Evolutionary conservation across 2,113 vertebrate genomes (phyloP).

Genomic region (Takifugu flavidus): DNA sequence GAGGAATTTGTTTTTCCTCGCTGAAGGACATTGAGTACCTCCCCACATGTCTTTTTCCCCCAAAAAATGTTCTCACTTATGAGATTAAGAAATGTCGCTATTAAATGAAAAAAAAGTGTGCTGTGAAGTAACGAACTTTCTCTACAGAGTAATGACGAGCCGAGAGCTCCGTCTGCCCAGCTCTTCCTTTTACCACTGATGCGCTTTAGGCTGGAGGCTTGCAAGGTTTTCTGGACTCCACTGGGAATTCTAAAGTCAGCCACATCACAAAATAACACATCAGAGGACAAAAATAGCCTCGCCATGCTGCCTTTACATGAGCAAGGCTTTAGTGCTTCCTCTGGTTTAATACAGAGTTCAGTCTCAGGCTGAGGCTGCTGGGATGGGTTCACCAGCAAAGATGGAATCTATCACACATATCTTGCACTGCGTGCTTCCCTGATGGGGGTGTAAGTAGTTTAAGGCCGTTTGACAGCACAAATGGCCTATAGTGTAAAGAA

Average conservation of each 20-base stretch:
- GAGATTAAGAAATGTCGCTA: neutral
- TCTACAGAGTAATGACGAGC: neutral
- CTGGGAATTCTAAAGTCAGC: slow-evolving; percentile 21
- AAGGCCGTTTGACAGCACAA: too few relatives aligned
- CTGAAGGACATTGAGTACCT: slow-evolving; percentile 18
- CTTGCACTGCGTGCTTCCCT: too few relatives aligned
- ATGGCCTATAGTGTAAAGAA: neutral
- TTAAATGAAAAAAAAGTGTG: neutral
- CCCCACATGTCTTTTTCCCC: neutral
- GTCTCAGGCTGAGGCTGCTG: slow-evolving; percentile 3
- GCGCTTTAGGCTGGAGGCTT: slow-evolving; percentile 15
- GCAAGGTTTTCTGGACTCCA: slow-evolving; percentile 12
- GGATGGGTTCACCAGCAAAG: neutral
- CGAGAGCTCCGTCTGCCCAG: neutral
- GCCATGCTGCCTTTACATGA: slow-evolving; percentile 2
- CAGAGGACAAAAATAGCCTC: slow-evolving; percentile 22
- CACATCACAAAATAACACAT: slow-evolving; percentile 31
- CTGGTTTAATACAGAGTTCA: slow-evolving; percentile 8
- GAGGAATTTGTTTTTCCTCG: slow-evolving; percentile 21
- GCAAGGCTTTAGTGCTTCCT: slow-evolving; percentile 16
- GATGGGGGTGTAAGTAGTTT: too few relatives aligned
- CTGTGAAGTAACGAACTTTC: neutral
- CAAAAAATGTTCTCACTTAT: slow-evolving; percentile 22
- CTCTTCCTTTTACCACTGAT: slow-evolving; percentile 22
- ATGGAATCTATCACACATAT: slow-evolving; percentile 1